Evolutionary conservation across 35 echinoderm and acorn worm species (phyloP).

Genomic region (Hemicentrotus pulcherrimus): DNA sequence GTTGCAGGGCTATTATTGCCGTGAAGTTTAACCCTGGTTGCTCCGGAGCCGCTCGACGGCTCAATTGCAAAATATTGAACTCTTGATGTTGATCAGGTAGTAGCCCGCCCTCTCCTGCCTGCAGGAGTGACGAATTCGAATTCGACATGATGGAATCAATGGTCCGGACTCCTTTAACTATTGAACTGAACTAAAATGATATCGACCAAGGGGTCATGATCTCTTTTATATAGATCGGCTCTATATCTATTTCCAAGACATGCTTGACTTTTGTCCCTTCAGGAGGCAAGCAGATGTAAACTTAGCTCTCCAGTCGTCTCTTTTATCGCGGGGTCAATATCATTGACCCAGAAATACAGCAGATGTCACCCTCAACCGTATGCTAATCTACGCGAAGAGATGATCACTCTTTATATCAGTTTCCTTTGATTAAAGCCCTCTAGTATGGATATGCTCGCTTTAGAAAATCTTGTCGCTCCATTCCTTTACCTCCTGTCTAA

Average conservation of each 20-base stretch:
- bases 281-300: background rate
- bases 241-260: slow-evolving; percentile 1
- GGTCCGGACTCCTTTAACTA: background rate
- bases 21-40: slow-evolving; percentile 52
- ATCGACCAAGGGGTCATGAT: background rate
- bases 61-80: background rate
- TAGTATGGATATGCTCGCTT: background rate
- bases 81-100: background rate
- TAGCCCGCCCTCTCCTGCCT: background rate
- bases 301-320: background rate
- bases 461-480: background rate
- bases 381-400: background rate
- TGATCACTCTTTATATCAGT: background rate
- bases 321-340: background rate
- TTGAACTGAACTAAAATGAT: background rate
- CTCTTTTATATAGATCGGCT: background rate
- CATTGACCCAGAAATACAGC: background rate
- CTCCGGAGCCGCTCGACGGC: background rate
- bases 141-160: slow-evolving; percentile 7
- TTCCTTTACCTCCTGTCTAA: background rate
- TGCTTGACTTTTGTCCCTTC: background rate
- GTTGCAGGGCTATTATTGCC: slow-evolving; percentile 65
- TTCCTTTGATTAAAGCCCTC: background rate
- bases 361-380: slow-evolving; percentile 9
- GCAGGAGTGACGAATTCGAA: background rate